Percentiles rank a stretch among this genome's conserved stretches.
phyloP scores from a whole-genome alignment of 2,113 vertebrate species.

The Rhynchopsitta pachyrhyncha region DNA sequence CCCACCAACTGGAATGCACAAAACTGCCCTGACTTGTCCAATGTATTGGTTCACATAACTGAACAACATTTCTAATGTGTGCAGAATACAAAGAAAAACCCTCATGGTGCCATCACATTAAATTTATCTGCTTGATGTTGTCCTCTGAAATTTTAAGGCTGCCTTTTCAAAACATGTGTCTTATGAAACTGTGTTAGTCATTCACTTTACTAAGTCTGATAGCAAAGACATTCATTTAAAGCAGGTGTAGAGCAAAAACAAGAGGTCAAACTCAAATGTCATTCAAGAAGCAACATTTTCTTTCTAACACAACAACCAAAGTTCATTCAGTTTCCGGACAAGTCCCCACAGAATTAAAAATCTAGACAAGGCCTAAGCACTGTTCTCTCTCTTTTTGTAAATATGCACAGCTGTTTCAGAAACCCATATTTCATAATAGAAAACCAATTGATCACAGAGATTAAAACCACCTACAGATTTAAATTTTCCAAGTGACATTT shows the following conservation, averaged over 20 bases:
- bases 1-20: background rate
- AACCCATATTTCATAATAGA: background rate
- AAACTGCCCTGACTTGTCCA: background rate
- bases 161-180: background rate
- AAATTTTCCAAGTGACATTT: background rate
- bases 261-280: background rate
- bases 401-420: conserved; percentile 29
- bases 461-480: background rate
- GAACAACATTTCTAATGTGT: background rate
- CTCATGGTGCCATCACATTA: background rate
- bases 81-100: background rate
- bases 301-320: background rate
- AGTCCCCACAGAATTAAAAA: conserved; percentile 34
- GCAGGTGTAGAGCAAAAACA: conserved; percentile 26
- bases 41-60: background rate
- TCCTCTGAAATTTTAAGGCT: background rate
- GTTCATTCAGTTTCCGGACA: background rate
- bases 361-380: background rate
- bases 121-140: background rate
- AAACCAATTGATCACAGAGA: background rate
- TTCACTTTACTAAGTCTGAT: background rate
- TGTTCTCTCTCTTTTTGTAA: background rate
- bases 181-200: background rate
- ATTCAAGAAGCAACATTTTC: background rate
- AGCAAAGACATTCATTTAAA: background rate